Base-by-base conservation (phyloP, 2,888 invertebrate species). In the Andricus curvator region DNA sequence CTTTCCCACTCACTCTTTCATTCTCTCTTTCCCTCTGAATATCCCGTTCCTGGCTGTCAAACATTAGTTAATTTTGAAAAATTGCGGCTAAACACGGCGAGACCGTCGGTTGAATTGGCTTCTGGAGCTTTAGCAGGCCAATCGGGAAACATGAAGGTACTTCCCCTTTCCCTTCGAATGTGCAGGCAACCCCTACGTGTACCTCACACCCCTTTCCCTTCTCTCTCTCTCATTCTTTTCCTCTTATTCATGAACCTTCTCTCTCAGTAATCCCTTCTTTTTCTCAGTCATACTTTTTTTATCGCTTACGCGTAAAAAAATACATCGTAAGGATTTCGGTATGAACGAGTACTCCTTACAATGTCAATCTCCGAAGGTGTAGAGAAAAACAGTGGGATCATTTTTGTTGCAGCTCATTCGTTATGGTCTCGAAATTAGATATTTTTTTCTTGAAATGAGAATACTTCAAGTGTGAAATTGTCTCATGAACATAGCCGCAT, bases 1-100 rank as follows among this genome's bases (percentile, higher is more conserved):
- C n/a, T 15, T 68, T 68, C 25, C 22, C 8, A 22, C 22, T 68
- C 9, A 25, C 44, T 81, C 64, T 9, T 51, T 20, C 17, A 33
- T 44, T 41, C 78, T 68, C 66, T 66, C 60, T 65, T 64, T 44
- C 8, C 17, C 81, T 70, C 78, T 65, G 77, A 25, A 78, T 68
- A 77, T 56, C 76, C 62, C 51, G 41, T 64, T 25, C 66, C 82
- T 77, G 85, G 82, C 90, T 91, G 92, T 92, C 91, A 90, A 89
- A 90, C 89, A 91, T 91, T 90, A 90, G 90, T 90, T 91, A 91
- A 92, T 92, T 91, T 91, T 91, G 91, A 91, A 92, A 92, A 92
- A 92, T 91, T 89, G 91, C 89, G 84, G 83, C 88, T 89, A 90
- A 91, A 91, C 90, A 90, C 88, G 78, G 88, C 85, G 86, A 80